A percentile compares a stretch with the other conserved stretches of the same genome.
Conservation (phyloP, 1,140 invertebrate species). For the Lepidotrigona ventralis region DNA sequence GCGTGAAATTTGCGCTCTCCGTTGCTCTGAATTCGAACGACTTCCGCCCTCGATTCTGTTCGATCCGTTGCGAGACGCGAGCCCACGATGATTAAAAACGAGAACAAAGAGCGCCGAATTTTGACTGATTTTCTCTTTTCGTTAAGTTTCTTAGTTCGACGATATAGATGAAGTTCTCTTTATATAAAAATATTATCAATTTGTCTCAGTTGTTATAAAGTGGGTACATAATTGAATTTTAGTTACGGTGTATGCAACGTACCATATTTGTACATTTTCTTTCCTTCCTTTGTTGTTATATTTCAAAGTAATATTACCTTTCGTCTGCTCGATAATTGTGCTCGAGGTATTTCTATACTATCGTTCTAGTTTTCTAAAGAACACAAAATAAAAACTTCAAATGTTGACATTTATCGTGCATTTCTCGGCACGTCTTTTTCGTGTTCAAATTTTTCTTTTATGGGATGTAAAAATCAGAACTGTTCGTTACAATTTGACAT, state of each 20-base stretch:
- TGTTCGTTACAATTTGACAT: too few species aligned
- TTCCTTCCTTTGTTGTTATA: background rate
- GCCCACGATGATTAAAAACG: background rate
- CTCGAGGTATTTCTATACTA: background rate
- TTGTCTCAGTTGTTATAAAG: background rate
- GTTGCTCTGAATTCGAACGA: constrained; percentile 24
- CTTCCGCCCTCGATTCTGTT: constrained; percentile 23
- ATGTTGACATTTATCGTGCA: too few species aligned
- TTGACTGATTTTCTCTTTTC: too few species aligned
- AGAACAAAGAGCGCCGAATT: background rate
- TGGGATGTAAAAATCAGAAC: too few species aligned
- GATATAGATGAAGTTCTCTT: too few species aligned
- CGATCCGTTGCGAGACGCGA: background rate
- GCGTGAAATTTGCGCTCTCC: background rate
- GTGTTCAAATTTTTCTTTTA: background rate
- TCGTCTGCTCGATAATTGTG: background rate
- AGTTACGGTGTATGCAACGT: background rate
- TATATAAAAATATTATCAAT: too few species aligned
- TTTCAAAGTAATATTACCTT: background rate
- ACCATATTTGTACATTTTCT: background rate
- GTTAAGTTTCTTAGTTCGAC: too few species aligned
- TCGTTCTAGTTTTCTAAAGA: background rate
- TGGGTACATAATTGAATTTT: background rate
- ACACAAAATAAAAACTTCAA: background rate
- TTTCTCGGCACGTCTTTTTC: background rate